Base-by-base conservation (phyloP, 2,888 invertebrate species). In the Microctonus aethiopoides region DNA sequence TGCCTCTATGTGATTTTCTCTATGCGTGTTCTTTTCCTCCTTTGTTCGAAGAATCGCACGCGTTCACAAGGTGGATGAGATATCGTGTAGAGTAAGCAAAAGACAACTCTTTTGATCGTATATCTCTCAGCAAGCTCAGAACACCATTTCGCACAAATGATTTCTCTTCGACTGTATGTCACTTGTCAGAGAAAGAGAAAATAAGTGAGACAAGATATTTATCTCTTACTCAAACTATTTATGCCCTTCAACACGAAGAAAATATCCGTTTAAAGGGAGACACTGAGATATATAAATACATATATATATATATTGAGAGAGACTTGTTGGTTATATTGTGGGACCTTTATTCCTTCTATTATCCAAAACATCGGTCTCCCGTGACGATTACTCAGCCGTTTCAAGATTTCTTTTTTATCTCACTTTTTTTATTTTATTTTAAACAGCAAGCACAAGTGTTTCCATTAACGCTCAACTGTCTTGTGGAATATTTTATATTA, bases 21-120 rank as follows among this genome's bases (percentile, higher is more conserved):
- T 46, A 16, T 46, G 20, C 16, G 16, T 68, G 29, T 63, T 32
- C 52, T 7, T 16, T n/a, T 16, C 46, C 69, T 72, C 71, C 75
- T 76, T 76, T 77, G 75, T 75, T 73, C 70, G 39, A 16, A 62
- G 61, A 60, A 71, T 72, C 67, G 51, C 29, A 34, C 66, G 29
- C 13, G 26, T 41, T 41, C 57, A 57, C 67, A 34, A 52, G 51
- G 36, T 36, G 41, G 46, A 39, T 32, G 29, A n/a, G 32, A 24
- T n/a, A 56, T 56, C 29, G 39, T 65, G 24, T 39, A 41, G 56
- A 39, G 51, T 29, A 46, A 46, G 6, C 6, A 16, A 20, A 16
- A 46, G 39, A 24, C n/a, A 11, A 22, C 34, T 46, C 62, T 46
- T 34, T 32, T 51, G 63, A 65, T 36, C 36, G 5, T 46, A 62